Conservation (phyloP, 2,113 vertebrate genomes). For the Bettongia penicillata region DNA sequence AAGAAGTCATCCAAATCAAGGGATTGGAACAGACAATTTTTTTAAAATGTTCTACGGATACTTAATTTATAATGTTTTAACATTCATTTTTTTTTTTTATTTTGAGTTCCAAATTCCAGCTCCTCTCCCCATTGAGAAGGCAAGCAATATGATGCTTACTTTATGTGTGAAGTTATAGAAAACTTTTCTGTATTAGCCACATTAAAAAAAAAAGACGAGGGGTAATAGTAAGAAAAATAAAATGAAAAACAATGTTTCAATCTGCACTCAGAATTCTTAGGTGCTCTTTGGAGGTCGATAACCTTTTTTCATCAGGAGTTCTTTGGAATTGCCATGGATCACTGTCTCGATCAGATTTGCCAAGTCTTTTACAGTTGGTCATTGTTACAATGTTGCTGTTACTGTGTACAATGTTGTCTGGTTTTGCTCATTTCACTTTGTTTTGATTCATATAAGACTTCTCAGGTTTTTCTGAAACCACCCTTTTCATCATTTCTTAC, state of each 20-base stretch:
- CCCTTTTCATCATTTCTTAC: background rate
- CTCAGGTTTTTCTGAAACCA: background rate
- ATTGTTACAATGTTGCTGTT: background rate
- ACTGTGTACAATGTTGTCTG: background rate
- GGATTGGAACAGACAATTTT: background rate
- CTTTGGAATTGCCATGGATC: background rate
- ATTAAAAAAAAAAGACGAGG: background rate
- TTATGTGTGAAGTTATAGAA: background rate
- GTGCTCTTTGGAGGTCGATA: no score
- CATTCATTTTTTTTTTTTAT: background rate
- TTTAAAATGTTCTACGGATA: background rate
- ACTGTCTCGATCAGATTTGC: background rate
- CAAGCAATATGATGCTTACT: background rate
- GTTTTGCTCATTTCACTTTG: background rate
- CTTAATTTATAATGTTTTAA: background rate
- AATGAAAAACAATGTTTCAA: background rate
- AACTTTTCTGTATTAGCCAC: background rate
- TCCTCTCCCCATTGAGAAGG: background rate
- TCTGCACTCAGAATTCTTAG: background rate
- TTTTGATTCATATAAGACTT: background rate
- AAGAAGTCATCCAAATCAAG: background rate
- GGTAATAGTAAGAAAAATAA: background rate
- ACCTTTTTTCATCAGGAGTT: background rate
- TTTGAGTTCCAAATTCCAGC: background rate
- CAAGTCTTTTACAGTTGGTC: background rate